These are phyloP conservation scores for Peromyscus nudipes DNA, from an alignment of 2,797 vertebrate species.

Conservation along the genomic window DNA sequence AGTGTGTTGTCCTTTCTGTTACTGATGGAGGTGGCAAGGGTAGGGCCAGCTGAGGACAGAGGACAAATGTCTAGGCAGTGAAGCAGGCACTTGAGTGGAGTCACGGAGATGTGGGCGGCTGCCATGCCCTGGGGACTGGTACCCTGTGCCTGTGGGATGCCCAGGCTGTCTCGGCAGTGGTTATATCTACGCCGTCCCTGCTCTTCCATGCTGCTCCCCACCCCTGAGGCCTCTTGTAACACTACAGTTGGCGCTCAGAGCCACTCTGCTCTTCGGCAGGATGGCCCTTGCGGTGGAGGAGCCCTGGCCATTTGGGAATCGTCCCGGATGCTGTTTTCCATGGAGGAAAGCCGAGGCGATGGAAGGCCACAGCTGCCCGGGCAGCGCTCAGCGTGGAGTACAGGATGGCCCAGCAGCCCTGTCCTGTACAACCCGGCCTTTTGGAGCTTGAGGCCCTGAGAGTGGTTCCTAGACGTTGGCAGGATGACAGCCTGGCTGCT, in stretches of 20 bases:
- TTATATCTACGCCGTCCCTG: background rate
- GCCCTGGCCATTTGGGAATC: background rate
- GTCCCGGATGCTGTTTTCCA: background rate
- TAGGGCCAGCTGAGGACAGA: background rate
- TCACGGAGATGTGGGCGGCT: background rate
- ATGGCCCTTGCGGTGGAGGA: background rate
- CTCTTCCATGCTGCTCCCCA: background rate
- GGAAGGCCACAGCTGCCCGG: background rate
- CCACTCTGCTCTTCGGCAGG: background rate
- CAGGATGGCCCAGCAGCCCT: background rate
- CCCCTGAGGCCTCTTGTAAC: too few relatives aligned
- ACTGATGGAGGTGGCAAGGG: background rate
- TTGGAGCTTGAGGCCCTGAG: background rate
- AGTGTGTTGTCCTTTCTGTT: background rate
- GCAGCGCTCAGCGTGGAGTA: background rate
- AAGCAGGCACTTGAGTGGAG: conserved; percentile 22
- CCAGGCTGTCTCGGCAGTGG: conserved; percentile 54
- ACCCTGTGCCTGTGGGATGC: background rate
- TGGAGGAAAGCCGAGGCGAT: background rate
- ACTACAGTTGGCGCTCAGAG: background rate
- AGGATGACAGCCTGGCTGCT: background rate
- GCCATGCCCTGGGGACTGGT: background rate
- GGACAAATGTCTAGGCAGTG: conserved; percentile 24
- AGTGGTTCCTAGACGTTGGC: background rate
- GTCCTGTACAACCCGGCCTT: background rate